Conservation (phyloP, 2,888 invertebrate genomes). For the Sminthurides aquaticus region DNA sequence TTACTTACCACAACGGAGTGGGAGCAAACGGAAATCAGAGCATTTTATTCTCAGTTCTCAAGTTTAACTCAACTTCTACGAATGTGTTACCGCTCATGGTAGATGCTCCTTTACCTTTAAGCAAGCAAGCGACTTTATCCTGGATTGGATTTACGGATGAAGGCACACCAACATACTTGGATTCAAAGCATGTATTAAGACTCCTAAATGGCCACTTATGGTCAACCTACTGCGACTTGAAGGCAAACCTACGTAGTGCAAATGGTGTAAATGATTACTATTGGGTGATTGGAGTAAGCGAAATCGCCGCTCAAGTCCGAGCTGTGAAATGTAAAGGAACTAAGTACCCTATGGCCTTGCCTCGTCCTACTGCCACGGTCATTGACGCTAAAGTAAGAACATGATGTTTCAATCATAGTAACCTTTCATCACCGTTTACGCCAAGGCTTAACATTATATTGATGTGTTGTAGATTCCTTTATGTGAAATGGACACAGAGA, state of each 20-base stretch:
- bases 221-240: constrained; percentile 72
- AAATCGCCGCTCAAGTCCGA: constrained; percentile 66
- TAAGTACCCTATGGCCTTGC: constrained; percentile 75
- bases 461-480: constrained; percentile 56
- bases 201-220: constrained; percentile 65
- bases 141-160: constrained; percentile 77
- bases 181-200: constrained; percentile 67
- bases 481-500: constrained; percentile 70
- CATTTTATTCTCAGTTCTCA: constrained; percentile 35
- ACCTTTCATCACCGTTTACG: not conserved
- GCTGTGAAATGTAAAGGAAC: constrained; percentile 83
- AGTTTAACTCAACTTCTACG: constrained; percentile 20
- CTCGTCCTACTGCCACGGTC: constrained; percentile 64
- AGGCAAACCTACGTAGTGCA: constrained; percentile 56
- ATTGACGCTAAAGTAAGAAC: constrained; percentile 35
- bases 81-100: constrained; percentile 58
- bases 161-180: constrained; percentile 69
- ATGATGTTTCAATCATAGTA: not conserved
- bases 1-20: constrained; percentile 56
- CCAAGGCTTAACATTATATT: too few species aligned
- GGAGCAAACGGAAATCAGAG: constrained; percentile 47
- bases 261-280: constrained; percentile 35
- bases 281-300: constrained; percentile 61
- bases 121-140: constrained; percentile 58
- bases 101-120: constrained; percentile 56